Evolutionary conservation across 2,113 vertebrate species (phyloP).

Genomic region (Lagopus leucura): DNA sequence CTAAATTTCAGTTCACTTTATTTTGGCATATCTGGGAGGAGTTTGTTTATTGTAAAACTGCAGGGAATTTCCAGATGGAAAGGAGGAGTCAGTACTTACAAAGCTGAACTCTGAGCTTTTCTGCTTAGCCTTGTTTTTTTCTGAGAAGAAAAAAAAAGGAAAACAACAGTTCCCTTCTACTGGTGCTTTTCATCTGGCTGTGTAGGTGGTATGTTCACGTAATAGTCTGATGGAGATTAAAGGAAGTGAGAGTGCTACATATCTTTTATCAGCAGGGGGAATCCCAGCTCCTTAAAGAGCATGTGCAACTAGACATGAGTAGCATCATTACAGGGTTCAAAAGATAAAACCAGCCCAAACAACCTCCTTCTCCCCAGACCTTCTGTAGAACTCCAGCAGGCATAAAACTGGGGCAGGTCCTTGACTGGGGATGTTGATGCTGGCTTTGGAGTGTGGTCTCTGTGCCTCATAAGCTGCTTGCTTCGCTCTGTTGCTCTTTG

Average conservation of each 20-base stretch:
- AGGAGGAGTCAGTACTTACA: background rate
- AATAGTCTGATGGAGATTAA: constrained; percentile 50
- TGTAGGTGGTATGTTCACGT: constrained; percentile 40
- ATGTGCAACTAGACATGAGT: background rate
- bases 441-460: background rate
- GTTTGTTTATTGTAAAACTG: constrained; percentile 33
- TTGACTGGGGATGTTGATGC: background rate
- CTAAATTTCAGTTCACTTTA: constrained; percentile 38
- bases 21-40: constrained; percentile 4
- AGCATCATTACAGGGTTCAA: background rate
- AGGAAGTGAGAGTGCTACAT: background rate
- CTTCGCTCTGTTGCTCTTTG: background rate
- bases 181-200: constrained; percentile 39
- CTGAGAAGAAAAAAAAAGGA: constrained; percentile 9
- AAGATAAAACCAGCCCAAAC: background rate
- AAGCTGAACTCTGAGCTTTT: background rate
- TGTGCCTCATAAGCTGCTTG: background rate
- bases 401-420: background rate
- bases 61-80: constrained; percentile 64
- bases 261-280: constrained; percentile 41
- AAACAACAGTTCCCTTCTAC: constrained; percentile 26
- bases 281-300: constrained; percentile 34
- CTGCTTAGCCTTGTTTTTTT: background rate
- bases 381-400: background rate
- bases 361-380: background rate